Conservation (phyloP, 1,140 invertebrate species). For the Trypoxylus dichotomus region DNA sequence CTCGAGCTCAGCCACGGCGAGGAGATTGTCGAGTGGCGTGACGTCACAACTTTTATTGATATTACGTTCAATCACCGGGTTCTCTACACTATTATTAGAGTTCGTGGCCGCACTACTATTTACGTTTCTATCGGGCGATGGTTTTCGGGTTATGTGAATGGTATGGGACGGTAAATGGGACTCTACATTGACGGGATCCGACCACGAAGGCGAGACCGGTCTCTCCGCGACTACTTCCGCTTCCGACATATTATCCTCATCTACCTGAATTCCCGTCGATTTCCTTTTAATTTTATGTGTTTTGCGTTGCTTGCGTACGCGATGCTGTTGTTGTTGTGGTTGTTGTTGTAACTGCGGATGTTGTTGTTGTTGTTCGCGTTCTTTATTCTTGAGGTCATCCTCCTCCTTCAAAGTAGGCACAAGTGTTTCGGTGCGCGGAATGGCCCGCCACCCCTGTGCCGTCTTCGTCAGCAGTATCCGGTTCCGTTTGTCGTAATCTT, state of each 20-base stretch:
- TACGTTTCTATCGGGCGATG: constrained; percentile 54
- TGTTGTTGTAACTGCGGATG: constrained; percentile 43
- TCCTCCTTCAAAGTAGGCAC: constrained; percentile 61
- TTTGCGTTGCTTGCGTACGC: constrained; percentile 42
- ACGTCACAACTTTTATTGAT: constrained; percentile 50
- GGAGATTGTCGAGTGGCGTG: constrained; percentile 59
- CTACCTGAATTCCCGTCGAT: constrained; percentile 43
- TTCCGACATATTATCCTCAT: constrained; percentile 37
- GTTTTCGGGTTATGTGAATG: constrained; percentile 56
- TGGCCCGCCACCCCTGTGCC: constrained; percentile 76
- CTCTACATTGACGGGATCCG: constrained; percentile 58
- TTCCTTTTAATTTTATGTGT: constrained; percentile 43
- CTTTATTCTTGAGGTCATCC: constrained; percentile 41
- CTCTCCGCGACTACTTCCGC: constrained; percentile 13
- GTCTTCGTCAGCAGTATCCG: constrained; percentile 78
- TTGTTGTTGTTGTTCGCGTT: constrained; percentile 14
- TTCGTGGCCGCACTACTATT: constrained; percentile 42
- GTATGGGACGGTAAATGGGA: constrained; percentile 61
- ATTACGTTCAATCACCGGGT: constrained; percentile 35
- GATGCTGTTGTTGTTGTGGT: constrained; percentile 40
- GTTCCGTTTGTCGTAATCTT: constrained; percentile 82
- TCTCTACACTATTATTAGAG: constrained; percentile 39
- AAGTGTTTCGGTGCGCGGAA: constrained; percentile 71
- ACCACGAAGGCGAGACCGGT: constrained; percentile 44
- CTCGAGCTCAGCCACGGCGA: constrained; percentile 62